A percentile compares a stretch with the other conserved stretches of the same genome.
phyloP scores from a whole-genome alignment of 2,797 vertebrate genomes.

The Coluber constrictor region DNA sequence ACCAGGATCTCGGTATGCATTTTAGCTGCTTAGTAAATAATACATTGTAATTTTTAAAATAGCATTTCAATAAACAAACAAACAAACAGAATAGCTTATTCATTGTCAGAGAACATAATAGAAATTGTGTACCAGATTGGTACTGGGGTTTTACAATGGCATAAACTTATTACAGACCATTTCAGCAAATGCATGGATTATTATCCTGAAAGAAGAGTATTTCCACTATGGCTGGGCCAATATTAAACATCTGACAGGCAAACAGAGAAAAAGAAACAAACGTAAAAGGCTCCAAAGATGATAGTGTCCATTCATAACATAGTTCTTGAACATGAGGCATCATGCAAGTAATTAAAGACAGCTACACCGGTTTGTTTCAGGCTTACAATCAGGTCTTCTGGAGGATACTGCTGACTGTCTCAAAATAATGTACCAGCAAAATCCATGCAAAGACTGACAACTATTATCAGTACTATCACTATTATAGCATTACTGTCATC shows the following conservation, averaged over 20 bases:
- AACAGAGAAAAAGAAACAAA: background rate
- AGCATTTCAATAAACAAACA: background rate
- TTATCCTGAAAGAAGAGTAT: background rate
- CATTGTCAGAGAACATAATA: background rate
- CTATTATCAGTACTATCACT: background rate
- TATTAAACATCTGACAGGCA: background rate
- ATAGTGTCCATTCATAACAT: background rate
- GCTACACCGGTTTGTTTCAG: background rate
- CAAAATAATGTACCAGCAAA: background rate
- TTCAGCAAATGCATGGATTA: background rate
- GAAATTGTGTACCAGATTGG: background rate
- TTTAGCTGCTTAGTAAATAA: background rate
- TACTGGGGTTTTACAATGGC: background rate
- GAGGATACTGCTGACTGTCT: background rate
- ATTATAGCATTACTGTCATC: background rate
- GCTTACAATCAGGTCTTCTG: background rate
- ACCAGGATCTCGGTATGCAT: constrained; percentile 91
- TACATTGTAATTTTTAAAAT: background rate
- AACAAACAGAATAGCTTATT: background rate
- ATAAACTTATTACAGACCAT: background rate
- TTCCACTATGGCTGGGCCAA: background rate
- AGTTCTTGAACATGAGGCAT: background rate
- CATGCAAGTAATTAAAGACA: background rate
- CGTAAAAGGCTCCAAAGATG: background rate
- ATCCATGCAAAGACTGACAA: background rate